phyloP scores from a whole-genome alignment of 2,888 invertebrate species.

The Tenthredo scrophulariae region DNA sequence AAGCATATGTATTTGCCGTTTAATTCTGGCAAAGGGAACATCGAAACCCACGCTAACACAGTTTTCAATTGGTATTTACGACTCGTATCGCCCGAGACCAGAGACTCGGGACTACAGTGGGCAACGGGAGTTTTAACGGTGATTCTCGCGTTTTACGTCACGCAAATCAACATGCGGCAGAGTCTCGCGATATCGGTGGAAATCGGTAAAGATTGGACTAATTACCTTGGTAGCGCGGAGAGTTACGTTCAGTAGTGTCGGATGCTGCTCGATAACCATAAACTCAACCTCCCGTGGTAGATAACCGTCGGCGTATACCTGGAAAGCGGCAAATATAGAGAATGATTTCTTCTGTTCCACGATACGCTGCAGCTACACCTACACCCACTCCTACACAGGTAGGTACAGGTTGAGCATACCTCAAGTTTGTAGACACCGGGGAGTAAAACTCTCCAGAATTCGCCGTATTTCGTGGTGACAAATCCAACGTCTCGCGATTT shows the following conservation, averaged over 20 bases:
- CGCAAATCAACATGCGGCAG: conserved; percentile 5
- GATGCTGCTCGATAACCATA: conserved; percentile 91
- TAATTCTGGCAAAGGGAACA: conserved; percentile 2
- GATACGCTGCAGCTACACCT: neutral
- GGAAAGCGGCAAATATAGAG: conserved; percentile 29
- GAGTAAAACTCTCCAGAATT: conserved; percentile 95
- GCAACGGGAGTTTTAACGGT: conserved; percentile 47
- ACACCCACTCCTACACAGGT: neutral
- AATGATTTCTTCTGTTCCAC: neutral
- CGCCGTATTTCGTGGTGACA: conserved; percentile 93
- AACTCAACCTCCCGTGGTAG: conserved; percentile 92
- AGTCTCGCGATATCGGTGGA: neutral
- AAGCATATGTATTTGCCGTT: neutral
- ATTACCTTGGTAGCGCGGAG: conserved; percentile 89
- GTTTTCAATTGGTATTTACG: conserved; percentile 11
- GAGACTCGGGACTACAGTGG: neutral
- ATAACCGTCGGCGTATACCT: conserved; percentile 93
- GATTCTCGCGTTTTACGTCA: neutral
- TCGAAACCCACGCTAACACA: conserved; percentile 4
- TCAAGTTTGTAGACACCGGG: conserved; percentile 93
- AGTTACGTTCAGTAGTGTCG: conserved; percentile 91
- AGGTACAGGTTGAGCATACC: conserved; percentile 79
- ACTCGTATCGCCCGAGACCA: neutral
- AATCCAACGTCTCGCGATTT: conserved; percentile 91
- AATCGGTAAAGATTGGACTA: conserved; percentile 12